A percentile compares a stretch with the other conserved stretches of the same genome.
Evolutionary conservation across 2,797 vertebrate genomes (phyloP).

Genomic region (Salmo trutta): DNA sequence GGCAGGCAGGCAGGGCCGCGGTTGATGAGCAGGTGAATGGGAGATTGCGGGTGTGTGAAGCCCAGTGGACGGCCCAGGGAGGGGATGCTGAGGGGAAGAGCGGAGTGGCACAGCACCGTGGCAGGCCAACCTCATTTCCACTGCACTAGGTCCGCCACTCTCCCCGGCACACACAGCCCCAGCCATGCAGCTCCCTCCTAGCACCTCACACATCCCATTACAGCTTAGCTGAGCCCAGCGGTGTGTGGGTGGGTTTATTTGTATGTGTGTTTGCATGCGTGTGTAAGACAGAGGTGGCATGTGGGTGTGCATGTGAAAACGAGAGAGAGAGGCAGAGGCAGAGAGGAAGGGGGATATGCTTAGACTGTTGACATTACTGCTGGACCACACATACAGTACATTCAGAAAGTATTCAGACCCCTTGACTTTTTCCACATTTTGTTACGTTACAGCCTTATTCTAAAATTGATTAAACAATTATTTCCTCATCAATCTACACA

Average conservation of each 20-base stretch:
- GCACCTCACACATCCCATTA: slow-evolving; percentile 42
- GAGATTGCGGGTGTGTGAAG: slow-evolving; percentile 27
- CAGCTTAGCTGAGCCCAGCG: slow-evolving; percentile 19
- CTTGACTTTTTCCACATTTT: no score
- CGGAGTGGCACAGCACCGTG: slow-evolving; percentile 27
- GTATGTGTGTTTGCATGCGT: neutral
- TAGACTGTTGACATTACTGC: slow-evolving; percentile 70
- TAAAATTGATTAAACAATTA: no score
- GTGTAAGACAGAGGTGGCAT: neutral
- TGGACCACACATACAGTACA: slow-evolving; percentile 34
- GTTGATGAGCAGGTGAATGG: slow-evolving; percentile 50
- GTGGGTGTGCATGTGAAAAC: neutral
- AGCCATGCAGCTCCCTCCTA: slow-evolving; percentile 15
- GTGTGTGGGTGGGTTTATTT: neutral
- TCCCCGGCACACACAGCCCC: slow-evolving; percentile 25
- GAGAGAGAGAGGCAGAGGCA: slow-evolving; percentile 36
- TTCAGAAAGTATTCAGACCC: no score
- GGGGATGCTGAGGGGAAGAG: neutral
- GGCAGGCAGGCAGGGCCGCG: slow-evolving; percentile 39
- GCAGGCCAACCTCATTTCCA: slow-evolving; percentile 47
- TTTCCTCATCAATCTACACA: no score
- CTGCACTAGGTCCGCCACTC: slow-evolving; percentile 49
- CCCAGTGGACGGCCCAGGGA: slow-evolving; percentile 31
- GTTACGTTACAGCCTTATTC: no score
- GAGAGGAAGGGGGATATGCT: slow-evolving; percentile 63